phyloP scores from a whole-genome alignment of 2,797 vertebrate genomes.

The Lepilemur septentrionalis region DNA sequence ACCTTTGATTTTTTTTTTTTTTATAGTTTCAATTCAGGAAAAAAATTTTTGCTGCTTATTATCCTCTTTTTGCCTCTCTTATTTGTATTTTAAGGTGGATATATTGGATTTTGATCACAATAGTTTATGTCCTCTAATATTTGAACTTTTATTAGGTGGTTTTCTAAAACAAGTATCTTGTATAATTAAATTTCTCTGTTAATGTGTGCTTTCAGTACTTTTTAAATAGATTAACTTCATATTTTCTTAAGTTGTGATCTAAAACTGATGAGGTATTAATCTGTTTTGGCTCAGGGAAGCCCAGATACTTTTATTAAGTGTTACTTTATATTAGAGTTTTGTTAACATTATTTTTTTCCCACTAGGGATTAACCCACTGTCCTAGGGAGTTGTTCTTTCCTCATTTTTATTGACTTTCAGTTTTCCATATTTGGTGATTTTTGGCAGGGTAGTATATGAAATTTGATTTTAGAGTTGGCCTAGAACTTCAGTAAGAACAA shows the following conservation, averaged over 20 bases:
- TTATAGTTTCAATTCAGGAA: not conserved
- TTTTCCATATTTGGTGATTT: constrained; percentile 48
- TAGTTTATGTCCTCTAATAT: constrained; percentile 39
- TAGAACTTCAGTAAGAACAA: not conserved
- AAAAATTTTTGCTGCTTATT: not conserved
- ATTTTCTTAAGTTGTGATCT: constrained; percentile 27
- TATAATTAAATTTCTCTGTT: constrained; percentile 15
- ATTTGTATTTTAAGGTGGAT: constrained; percentile 3
- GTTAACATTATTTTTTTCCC: not conserved
- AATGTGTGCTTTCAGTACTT: constrained; percentile 3
- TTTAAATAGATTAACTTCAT: not conserved
- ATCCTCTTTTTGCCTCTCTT: not conserved
- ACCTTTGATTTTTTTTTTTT: not conserved
- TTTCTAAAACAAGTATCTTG: not conserved
- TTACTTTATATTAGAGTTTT: not conserved
- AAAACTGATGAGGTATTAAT: not conserved
- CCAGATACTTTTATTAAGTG: not conserved
- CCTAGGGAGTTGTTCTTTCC: not conserved
- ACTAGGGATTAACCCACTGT: not conserved
- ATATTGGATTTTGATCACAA: not conserved
- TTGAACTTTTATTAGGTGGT: not conserved
- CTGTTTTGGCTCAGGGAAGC: not conserved
- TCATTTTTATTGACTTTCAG: constrained; percentile 30
- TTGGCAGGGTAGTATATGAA: not conserved
- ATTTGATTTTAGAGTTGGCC: constrained; percentile 39